Conservation (phyloP, 1,140 invertebrate species). For the Chironomus striatipennis region DNA sequence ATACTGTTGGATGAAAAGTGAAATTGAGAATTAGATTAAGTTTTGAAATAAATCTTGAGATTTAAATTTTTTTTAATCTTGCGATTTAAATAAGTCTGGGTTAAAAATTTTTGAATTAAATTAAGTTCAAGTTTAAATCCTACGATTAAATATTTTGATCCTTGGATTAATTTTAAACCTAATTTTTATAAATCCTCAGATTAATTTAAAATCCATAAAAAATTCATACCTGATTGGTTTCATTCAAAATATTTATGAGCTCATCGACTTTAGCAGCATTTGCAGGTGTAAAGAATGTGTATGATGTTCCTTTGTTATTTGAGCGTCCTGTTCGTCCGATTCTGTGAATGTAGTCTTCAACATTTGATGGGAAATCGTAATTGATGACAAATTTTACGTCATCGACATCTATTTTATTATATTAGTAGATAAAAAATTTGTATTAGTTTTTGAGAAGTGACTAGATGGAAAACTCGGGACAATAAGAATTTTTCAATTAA, state of each 20-base stretch:
- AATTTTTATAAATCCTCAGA: too few species aligned
- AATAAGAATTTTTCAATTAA: too few species aligned
- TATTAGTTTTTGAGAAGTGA: background rate
- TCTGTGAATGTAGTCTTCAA: conserved; percentile 86
- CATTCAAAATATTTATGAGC: conserved; percentile 76
- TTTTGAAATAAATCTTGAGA: too few species aligned
- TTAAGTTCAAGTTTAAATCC: too few species aligned
- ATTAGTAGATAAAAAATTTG: conserved; percentile 7
- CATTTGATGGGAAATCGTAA: conserved; percentile 83
- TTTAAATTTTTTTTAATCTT: too few species aligned
- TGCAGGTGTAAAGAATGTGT: conserved; percentile 76
- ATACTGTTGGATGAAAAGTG: background rate
- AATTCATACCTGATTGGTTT: conserved; percentile 73
- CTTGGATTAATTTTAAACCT: too few species aligned
- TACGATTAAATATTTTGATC: too few species aligned
- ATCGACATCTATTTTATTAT: conserved; percentile 71
- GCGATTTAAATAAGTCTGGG: background rate
- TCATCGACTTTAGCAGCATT: conserved; percentile 73
- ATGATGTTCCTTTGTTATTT: conserved; percentile 75
- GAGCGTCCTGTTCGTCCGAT: conserved; percentile 82
- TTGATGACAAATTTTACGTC: conserved; percentile 92
- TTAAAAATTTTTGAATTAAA: conserved; percentile 2
- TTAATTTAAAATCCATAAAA: too few species aligned
- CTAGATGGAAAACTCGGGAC: too few species aligned
- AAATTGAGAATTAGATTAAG: background rate